Evolutionary conservation across 2,113 vertebrate species (phyloP).

Genomic region (Pyxicephalus adspersus): DNA sequence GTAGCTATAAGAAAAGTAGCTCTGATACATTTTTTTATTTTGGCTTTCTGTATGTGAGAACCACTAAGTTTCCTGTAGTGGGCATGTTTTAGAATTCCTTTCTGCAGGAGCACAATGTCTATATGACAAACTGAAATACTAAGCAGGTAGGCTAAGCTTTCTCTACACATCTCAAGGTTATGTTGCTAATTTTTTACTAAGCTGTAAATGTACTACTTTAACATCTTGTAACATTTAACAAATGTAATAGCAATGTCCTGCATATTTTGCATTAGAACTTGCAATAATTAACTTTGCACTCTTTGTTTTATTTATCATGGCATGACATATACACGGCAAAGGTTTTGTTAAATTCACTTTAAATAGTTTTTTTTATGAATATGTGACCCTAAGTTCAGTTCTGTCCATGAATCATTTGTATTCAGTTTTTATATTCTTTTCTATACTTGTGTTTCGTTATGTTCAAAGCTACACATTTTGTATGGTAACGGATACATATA

Average conservation of each 20-base stretch:
- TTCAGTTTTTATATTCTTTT: not conserved
- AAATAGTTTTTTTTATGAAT: not conserved
- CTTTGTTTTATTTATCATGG: not conserved
- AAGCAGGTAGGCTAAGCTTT: too few relatives aligned
- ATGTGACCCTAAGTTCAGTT: not conserved
- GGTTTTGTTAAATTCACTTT: not conserved
- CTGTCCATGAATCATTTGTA: not conserved
- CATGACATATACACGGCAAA: not conserved
- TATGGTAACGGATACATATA: not conserved
- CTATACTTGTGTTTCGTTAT: not conserved
- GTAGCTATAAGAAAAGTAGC: too few relatives aligned
- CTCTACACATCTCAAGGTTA: too few relatives aligned
- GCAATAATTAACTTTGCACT: not conserved
- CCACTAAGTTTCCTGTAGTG: too few relatives aligned
- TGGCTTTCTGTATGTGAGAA: too few relatives aligned
- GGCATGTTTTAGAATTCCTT: too few relatives aligned
- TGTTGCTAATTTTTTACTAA: too few relatives aligned
- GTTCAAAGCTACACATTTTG: not conserved
- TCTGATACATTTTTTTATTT: too few relatives aligned
- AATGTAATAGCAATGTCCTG: not conserved
- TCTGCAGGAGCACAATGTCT: too few relatives aligned
- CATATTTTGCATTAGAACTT: not conserved
- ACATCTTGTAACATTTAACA: not conserved
- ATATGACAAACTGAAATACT: too few relatives aligned
- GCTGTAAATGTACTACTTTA: too few relatives aligned